A percentile compares a stretch with the other conserved stretches of the same genome.
These are phyloP conservation scores for Dryobates pubescens DNA, from an alignment of 2,797 vertebrate genomes.

Conservation along the genomic window DNA sequence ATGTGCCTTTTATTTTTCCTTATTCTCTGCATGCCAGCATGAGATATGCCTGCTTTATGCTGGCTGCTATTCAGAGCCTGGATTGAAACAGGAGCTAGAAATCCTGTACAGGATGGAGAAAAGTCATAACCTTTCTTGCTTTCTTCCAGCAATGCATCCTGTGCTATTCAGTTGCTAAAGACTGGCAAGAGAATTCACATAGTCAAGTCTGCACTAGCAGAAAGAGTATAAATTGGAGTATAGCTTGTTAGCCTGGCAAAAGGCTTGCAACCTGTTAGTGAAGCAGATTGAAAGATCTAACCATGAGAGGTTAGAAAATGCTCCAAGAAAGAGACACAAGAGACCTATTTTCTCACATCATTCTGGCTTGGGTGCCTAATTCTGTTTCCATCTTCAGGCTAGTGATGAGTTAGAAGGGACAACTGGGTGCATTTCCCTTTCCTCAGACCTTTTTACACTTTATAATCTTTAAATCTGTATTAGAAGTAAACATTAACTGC, in stretches of 20 bases:
- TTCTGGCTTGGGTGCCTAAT: not conserved
- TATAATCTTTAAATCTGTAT: not conserved
- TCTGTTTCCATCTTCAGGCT: not conserved
- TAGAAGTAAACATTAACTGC: not conserved
- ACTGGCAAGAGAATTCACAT: not conserved
- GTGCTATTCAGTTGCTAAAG: not conserved
- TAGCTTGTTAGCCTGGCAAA: not conserved
- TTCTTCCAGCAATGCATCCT: not conserved
- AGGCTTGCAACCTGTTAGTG: not conserved
- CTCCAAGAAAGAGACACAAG: accelerated
- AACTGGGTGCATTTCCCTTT: not conserved
- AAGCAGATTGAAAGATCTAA: not conserved
- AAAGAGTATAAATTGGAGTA: not conserved
- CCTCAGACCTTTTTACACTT: not conserved
- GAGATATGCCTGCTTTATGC: not conserved
- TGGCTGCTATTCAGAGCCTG: not conserved
- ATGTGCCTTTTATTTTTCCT: not conserved
- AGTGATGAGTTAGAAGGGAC: not conserved
- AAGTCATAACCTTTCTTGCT: constrained; percentile 6
- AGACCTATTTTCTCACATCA: not conserved
- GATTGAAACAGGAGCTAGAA: not conserved
- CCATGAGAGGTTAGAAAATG: not conserved
- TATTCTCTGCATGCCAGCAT: not conserved
- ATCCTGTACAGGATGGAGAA: not conserved
- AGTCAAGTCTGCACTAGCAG: not conserved